These are phyloP conservation scores for Myotis daubentonii DNA, from an alignment of 2,797 vertebrate genomes.

Conservation along the genomic window DNA sequence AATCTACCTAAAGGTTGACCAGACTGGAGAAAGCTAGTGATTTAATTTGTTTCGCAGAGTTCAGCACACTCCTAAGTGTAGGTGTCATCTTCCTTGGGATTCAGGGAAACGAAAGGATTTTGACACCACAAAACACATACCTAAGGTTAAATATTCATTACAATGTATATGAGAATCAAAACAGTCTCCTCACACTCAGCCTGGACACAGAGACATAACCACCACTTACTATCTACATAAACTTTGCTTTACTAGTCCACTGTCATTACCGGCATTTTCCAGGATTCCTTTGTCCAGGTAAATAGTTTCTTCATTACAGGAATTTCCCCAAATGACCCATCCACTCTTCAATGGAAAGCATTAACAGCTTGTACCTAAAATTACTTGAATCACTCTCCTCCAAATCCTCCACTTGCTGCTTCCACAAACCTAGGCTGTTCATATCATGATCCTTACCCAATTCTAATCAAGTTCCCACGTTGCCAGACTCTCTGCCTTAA, in stretches of 20 bases:
- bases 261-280: background rate
- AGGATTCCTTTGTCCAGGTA: background rate
- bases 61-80: slow-evolving; percentile 14
- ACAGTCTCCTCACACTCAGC: background rate
- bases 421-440: background rate
- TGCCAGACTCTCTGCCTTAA: background rate
- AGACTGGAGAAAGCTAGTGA: background rate
- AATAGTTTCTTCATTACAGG: background rate
- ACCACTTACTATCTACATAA: background rate
- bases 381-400: background rate
- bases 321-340: background rate
- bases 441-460: background rate
- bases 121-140: background rate
- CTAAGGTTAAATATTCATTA: background rate
- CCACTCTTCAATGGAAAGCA: background rate
- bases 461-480: background rate
- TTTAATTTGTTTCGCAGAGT: background rate
- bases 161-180: background rate
- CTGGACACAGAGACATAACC: background rate
- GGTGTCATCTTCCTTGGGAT: background rate
- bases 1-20: background rate
- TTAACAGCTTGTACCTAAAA: background rate
- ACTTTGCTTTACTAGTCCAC: background rate
- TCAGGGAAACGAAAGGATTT: slow-evolving; percentile 36
- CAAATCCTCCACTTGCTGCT: slow-evolving; percentile 8